A percentile compares a stretch with the other conserved stretches of the same genome.
These are phyloP conservation scores for Brachyptera risi DNA, from an alignment of 2,888 invertebrate species.

Conservation along the genomic window DNA sequence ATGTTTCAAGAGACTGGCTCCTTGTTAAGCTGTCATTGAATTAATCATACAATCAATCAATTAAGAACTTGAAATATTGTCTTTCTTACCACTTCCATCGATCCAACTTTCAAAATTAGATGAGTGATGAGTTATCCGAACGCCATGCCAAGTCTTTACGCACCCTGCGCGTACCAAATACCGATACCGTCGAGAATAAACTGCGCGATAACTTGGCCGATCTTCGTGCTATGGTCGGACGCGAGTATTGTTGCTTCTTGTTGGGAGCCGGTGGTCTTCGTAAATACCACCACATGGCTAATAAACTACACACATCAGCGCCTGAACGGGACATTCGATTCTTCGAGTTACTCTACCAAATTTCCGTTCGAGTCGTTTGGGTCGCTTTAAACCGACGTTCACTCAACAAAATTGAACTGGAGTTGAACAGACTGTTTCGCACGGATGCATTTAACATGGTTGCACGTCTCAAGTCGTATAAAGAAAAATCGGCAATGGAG, in stretches of 20 bases:
- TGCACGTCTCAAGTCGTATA: slow-evolving; percentile 43
- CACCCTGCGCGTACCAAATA: slow-evolving; percentile 49
- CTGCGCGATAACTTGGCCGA: slow-evolving; percentile 54
- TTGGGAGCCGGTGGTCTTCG: slow-evolving; percentile 52
- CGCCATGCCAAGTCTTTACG: no score
- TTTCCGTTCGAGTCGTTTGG: slow-evolving; percentile 61
- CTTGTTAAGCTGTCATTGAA: no score
- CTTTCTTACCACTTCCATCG: no score
- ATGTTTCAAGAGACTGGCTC: no score
- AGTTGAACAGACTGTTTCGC: slow-evolving; percentile 58
- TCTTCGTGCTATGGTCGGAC: slow-evolving; percentile 55
- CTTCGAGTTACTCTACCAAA: slow-evolving; percentile 55
- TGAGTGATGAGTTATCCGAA: no score
- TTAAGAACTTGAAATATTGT: no score
- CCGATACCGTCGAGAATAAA: slow-evolving; percentile 48
- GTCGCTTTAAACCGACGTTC: slow-evolving; percentile 56
- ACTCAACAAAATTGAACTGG: slow-evolving; percentile 58
- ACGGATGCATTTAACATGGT: slow-evolving; percentile 56
- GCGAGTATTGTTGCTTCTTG: slow-evolving; percentile 57
- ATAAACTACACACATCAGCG: slow-evolving; percentile 53
- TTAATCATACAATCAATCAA: no score
- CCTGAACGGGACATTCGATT: slow-evolving; percentile 61
- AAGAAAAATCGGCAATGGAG: slow-evolving; percentile 44
- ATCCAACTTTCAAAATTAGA: no score
- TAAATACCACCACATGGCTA: slow-evolving; percentile 58